Percentiles rank a stretch among this genome's conserved stretches.
Conservation (phyloP, 2,797 vertebrate genomes). For the Siniperca undulata region DNA sequence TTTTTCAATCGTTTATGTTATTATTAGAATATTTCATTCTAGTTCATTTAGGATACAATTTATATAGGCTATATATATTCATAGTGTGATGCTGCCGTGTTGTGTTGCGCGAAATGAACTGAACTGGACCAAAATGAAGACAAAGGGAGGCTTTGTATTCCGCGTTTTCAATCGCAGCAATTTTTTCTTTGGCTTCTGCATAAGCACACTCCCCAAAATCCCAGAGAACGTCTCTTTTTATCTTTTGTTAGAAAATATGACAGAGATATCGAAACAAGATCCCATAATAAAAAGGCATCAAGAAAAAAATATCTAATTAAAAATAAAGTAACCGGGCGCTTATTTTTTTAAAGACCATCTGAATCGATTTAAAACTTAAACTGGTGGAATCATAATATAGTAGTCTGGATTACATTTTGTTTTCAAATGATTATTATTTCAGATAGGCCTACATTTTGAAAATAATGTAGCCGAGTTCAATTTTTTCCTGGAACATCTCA, state of each 20-base stretch:
- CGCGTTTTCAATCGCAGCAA: background rate
- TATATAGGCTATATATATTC: background rate
- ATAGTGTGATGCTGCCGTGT: background rate
- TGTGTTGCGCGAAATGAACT: slow-evolving; percentile 3
- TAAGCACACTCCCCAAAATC: background rate
- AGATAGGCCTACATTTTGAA: too few species aligned
- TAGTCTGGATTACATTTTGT: background rate
- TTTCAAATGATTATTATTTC: background rate
- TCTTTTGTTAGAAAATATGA: background rate
- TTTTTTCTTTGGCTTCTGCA: background rate
- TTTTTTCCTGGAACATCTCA: background rate
- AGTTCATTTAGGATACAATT: background rate
- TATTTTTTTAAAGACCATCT: background rate
- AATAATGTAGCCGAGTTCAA: background rate
- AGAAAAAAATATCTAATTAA: background rate
- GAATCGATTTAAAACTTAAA: background rate
- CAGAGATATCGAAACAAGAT: background rate
- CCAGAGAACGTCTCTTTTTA: too few species aligned
- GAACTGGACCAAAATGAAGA: slow-evolving; percentile 19
- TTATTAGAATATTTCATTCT: background rate
- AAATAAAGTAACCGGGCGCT: background rate
- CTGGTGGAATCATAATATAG: background rate
- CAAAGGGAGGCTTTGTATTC: slow-evolving; percentile 41
- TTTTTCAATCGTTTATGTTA: background rate
- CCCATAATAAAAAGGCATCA: background rate